Evolutionary conservation across 2,888 invertebrate species (phyloP).

Genomic region (Acanthosepion esculentum): DNA sequence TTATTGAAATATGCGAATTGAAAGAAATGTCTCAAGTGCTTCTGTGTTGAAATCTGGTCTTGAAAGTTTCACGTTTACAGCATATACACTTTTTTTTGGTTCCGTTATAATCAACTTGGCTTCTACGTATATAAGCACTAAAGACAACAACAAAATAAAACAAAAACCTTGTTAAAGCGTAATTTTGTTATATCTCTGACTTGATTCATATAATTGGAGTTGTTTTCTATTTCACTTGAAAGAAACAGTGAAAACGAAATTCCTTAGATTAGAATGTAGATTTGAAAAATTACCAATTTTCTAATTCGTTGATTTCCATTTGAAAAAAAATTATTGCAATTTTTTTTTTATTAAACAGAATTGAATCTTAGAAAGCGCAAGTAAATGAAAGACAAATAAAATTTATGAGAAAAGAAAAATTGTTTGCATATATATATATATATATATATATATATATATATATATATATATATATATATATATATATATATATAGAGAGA

Average conservation of each 20-base stretch:
- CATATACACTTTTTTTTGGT: background rate
- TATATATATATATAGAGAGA: no score
- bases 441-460: background rate
- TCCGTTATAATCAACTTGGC: background rate
- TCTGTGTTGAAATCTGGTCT: background rate
- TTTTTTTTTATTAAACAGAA: background rate
- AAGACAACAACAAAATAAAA: background rate
- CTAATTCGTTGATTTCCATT: background rate
- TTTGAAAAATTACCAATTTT: constrained; percentile 22
- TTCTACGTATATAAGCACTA: background rate
- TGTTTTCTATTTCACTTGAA: background rate
- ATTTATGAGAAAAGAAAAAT: background rate
- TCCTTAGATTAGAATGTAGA: constrained; percentile 22
- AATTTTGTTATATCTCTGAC: background rate
- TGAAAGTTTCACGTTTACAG: background rate
- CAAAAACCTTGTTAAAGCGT: background rate
- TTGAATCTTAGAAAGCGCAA: background rate
- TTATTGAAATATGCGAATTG: no score
- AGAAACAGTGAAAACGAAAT: background rate
- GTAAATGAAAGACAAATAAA: background rate
- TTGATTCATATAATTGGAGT: background rate
- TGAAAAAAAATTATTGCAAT: background rate
- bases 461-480: no score
- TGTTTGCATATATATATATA: background rate
- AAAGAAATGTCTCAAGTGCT: no score